Evolutionary conservation across 2,113 vertebrate genomes (phyloP).

Genomic region (Trematocara variabile): DNA sequence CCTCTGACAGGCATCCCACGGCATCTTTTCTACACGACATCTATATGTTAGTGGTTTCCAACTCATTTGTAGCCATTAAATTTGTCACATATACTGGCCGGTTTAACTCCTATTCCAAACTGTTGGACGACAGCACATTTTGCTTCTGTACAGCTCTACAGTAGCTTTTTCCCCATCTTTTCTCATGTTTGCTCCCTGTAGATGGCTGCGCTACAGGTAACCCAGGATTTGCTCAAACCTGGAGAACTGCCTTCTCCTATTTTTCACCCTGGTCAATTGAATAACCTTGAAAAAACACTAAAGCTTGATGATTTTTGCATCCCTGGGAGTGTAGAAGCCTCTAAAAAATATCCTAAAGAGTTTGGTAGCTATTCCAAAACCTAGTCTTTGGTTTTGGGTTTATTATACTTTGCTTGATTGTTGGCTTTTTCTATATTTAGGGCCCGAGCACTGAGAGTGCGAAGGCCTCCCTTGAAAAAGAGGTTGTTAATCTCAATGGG

Average conservation of each 20-base stretch:
- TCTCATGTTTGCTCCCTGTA: not conserved
- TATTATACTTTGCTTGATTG: not conserved
- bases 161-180: not conserved
- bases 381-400: not conserved
- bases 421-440: not conserved
- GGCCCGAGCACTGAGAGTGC: too few relatives aligned
- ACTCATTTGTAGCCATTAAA: not conserved
- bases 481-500: too few relatives aligned
- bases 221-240: not conserved
- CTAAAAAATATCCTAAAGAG: not conserved
- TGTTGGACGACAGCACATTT: fast-evolving
- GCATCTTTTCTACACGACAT: not conserved
- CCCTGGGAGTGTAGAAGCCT: not conserved
- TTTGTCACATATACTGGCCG: not conserved
- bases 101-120: not conserved
- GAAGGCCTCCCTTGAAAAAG: too few relatives aligned
- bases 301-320: not conserved
- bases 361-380: not conserved
- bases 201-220: fast-evolving
- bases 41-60: not conserved
- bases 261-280: not conserved
- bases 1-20: not conserved
- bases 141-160: fast-evolving
- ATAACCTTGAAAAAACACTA: not conserved
- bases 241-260: not conserved